Evolutionary conservation across 2,113 vertebrate genomes (phyloP), one percentile per base, ranked within the genome.

Genomic region (Telmatochromis sp.): DNA sequence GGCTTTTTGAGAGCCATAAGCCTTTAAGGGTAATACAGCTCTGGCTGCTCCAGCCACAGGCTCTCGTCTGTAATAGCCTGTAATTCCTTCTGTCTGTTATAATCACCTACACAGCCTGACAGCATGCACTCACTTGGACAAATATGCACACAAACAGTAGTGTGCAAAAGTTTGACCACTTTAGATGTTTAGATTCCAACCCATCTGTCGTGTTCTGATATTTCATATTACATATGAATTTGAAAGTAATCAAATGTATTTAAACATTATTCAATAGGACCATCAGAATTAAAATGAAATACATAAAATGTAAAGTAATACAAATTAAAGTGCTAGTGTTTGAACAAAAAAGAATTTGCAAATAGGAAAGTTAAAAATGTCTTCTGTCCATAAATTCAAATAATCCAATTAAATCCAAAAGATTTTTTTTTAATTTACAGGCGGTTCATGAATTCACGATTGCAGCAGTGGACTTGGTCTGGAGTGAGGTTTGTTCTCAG

Each of bases 51-150:
- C 86, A 91, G 94, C 83, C 93, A 93, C 86, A 86, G 89, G 83
- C 94, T 92, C 89, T 93, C 78, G 71, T 86, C 93, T 92, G 92
- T 95, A 95, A 94, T 95, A 89, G 90, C 91, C 92, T 93, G 92
- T 95, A 96, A 96, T 96, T 95, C 91, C 89, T 94, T 92, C 91
- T 95, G 93, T 93, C 94, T 91, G 88, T 91, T 89, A 89, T 93
- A 93, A 95, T 95, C 91, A 95, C 91, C 82, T 85, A 92, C 90
- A 88, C 80, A 58, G 78, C 50, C 89, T 92, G 89, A 90, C 93
- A 91, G 83, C 88, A 85, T 15, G 7, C 80, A 86, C 88, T 86
- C 84, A 88, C 50, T 73, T 35, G 5, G 3, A 83, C 37, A 81
- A n/a, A 84, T 84, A 75, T 83, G 31, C 42, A 81, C 58, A 83